Percentiles rank a stretch among this genome's conserved stretches.
phyloP scores from a whole-genome alignment of 2,888 invertebrate genomes.

The Octodonta nipae region DNA sequence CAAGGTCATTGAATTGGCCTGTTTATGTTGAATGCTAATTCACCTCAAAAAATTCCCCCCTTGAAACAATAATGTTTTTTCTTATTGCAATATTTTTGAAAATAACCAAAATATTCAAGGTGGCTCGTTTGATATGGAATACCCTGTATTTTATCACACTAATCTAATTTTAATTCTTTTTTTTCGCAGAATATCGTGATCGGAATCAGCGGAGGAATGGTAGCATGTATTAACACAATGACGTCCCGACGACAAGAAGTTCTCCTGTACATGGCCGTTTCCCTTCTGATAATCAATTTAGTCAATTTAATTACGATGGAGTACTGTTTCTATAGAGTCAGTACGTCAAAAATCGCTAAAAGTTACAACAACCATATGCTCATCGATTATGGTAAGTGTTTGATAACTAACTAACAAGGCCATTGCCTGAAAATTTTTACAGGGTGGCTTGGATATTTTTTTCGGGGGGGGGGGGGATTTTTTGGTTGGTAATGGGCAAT shows the following conservation, averaged over 20 bases:
- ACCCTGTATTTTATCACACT: too few relatives aligned
- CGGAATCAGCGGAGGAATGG: conserved; percentile 37
- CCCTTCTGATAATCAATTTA: conserved; percentile 40
- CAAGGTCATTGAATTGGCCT: too few relatives aligned
- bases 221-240: conserved; percentile 36
- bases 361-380: conserved; percentile 31
- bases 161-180: conserved; percentile 6
- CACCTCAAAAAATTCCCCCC: too few relatives aligned
- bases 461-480: too few relatives aligned
- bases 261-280: conserved; percentile 39
- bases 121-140: too few relatives aligned
- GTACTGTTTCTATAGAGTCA: conserved; percentile 35
- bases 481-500: too few relatives aligned
- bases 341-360: conserved; percentile 25
- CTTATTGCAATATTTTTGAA: too few relatives aligned
- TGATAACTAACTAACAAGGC: too few relatives aligned
- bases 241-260: conserved; percentile 35
- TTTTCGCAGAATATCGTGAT: conserved; percentile 37
- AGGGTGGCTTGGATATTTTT: too few relatives aligned
- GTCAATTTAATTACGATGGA: conserved; percentile 41
- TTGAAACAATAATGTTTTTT: too few relatives aligned
- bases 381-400: conserved; percentile 32
- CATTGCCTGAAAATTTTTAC: conserved; percentile 10
- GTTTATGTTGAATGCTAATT: too few relatives aligned
- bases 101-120: too few relatives aligned